Evolutionary conservation across 2,888 invertebrate genomes (phyloP), one percentile per base, ranked within the genome.

Genomic region (Osmoderma eremita): DNA sequence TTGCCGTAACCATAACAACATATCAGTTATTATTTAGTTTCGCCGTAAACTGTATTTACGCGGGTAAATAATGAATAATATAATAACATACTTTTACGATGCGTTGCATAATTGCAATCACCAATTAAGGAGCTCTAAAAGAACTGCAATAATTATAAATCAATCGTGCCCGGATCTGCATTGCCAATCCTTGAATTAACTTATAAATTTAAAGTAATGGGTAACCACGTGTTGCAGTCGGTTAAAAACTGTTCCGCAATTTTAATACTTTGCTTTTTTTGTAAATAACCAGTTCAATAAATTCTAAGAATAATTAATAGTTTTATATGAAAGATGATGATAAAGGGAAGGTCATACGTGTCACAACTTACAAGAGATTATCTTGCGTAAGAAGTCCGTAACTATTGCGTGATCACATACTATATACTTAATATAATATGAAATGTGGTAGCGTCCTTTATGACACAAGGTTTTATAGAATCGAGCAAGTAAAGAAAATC

Each of bases 301-400:
- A 30, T 45, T 45, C 42, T 30, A 30, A 30, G 4, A 45, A 45
- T 61, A 61, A 48, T 61, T 10, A 20, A 41, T 42, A 24, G 41
- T 24, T 45, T 17, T 45, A 30, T 12, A n/a, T 15, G 24, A 61
- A 48, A 48, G 45, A 61, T 61, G 45, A 61, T 61, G 45, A 61
- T 61, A 61, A 48, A 61, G 45, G 45, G 45, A 61, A 61, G 58
- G 58, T 61, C 58, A 45, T 22, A 61, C 24, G 15, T 45, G 45
- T 45, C 30, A 36, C 58, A 30, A 30, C n/a, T 61, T 15, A 10
- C 41, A 56, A 20, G 13, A 15, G 45, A 58, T 30, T 24, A 36
- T 22, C 45, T 61, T 61, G 45, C 45, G 17, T 61, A 61, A 61
- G 30, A 30, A 12, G 30, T 12, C 30, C 13, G 24, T 17, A 17